Evolutionary conservation across 2,888 invertebrate genomes (phyloP).

Genomic region (Abrostola triplasia): DNA sequence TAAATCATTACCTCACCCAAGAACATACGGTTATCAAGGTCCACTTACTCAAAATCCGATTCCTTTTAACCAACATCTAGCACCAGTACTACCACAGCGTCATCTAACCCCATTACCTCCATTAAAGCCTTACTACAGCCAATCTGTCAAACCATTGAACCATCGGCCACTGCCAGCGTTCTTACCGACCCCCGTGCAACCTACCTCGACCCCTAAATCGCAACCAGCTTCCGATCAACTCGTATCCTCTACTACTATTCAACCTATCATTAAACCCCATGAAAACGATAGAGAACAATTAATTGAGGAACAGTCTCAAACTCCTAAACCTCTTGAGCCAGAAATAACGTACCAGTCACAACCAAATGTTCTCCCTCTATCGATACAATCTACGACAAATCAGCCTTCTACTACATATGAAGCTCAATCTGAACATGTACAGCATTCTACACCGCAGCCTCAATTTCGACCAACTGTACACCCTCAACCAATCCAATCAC

Average conservation of each 20-base stretch:
- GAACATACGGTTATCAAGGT: constrained; percentile 9
- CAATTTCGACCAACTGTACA: constrained; percentile 6
- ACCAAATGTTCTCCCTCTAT: constrained; percentile 8
- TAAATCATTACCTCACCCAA: constrained; percentile 8
- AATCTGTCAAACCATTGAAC: constrained; percentile 22
- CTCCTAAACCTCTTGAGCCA: constrained; percentile 5
- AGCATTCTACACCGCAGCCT: constrained; percentile 26
- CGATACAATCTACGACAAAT: constrained; percentile 28
- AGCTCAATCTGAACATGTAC: constrained; percentile 12
- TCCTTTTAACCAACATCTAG: constrained; percentile 10
- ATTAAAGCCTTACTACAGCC: constrained; percentile 26
- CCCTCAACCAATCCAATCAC: not conserved
- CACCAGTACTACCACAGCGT: constrained; percentile 8
- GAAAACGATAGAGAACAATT: constrained; percentile 2
- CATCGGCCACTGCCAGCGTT: constrained; percentile 9
- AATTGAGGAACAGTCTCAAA: constrained; percentile 7
- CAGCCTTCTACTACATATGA: constrained; percentile 15
- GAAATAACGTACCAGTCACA: constrained; percentile 18
- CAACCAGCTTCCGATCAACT: constrained; percentile 33
- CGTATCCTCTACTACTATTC: constrained; percentile 43
- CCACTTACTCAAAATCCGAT: constrained; percentile 3
- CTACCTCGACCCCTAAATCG: constrained; percentile 24
- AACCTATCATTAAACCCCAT: constrained; percentile 28
- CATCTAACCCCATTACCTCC: constrained; percentile 19
- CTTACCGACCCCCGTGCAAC: constrained; percentile 24